These are phyloP conservation scores for Leuctra nigra DNA, from an alignment of 2,888 invertebrate genomes.

Conservation along the genomic window DNA sequence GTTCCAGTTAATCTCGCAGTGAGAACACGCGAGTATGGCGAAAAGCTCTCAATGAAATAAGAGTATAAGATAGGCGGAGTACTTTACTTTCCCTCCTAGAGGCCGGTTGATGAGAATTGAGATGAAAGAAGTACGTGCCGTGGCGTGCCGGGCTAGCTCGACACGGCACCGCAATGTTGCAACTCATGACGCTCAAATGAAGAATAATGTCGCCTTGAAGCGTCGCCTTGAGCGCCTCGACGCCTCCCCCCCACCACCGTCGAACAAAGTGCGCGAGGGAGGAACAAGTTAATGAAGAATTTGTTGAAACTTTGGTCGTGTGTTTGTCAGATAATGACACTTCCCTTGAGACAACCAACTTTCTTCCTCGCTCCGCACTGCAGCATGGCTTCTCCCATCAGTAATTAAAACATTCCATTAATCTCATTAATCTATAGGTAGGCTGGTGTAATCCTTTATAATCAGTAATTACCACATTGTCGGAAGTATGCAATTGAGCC, in stretches of 20 bases:
- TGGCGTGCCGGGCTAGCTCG: too few relatives aligned
- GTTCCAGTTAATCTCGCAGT: too few relatives aligned
- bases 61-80: too few relatives aligned
- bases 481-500: not conserved
- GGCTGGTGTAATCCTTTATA: not conserved
- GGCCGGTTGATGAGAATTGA: too few relatives aligned
- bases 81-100: too few relatives aligned
- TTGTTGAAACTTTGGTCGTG: slow-evolving; percentile 20
- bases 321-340: slow-evolving; percentile 22
- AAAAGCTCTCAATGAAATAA: too few relatives aligned
- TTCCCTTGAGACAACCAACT: slow-evolving; percentile 19
- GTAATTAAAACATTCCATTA: slow-evolving; percentile 24
- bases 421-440: slow-evolving; percentile 21
- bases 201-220: slow-evolving; percentile 22
- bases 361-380: not conserved
- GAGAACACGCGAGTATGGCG: too few relatives aligned
- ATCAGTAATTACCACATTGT: not conserved
- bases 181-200: slow-evolving; percentile 15
- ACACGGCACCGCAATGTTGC: too few relatives aligned
- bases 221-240: slow-evolving; percentile 14
- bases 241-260: slow-evolving; percentile 1
- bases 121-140: too few relatives aligned
- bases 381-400: slow-evolving; percentile 7
- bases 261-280: slow-evolving; percentile 9
- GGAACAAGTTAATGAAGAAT: slow-evolving; percentile 17